Percentiles rank a stretch among this genome's conserved stretches.
phyloP scores from a whole-genome alignment of 2,797 vertebrate genomes.

The Hylomyscus alleni region DNA sequence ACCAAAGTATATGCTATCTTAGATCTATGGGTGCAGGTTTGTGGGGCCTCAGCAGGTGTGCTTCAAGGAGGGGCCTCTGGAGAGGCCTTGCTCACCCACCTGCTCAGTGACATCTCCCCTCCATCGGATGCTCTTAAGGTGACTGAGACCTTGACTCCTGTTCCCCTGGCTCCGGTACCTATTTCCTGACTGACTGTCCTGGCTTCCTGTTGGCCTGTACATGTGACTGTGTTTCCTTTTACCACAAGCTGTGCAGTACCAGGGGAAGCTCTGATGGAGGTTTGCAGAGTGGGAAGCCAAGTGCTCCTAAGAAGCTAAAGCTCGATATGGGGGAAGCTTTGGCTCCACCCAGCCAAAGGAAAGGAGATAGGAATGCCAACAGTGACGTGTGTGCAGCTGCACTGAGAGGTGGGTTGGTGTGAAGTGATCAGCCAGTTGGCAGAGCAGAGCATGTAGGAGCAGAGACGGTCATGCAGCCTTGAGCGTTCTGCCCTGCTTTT shows the following conservation, averaged over 20 bases:
- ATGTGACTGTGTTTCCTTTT: background rate
- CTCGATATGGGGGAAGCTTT: slow-evolving; percentile 88
- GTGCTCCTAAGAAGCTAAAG: slow-evolving; percentile 89
- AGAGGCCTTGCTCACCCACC: slow-evolving; percentile 92
- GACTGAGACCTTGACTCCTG: slow-evolving; percentile 34
- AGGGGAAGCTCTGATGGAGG: slow-evolving; percentile 85
- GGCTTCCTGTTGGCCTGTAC: background rate
- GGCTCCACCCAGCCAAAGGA: slow-evolving; percentile 85
- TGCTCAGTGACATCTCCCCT: slow-evolving; percentile 93
- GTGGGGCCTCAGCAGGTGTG: slow-evolving; percentile 90
- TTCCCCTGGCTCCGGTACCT: background rate
- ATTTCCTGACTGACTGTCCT: background rate
- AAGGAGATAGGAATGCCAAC: slow-evolving; percentile 92
- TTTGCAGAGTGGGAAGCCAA: slow-evolving; percentile 85
- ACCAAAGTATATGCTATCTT: slow-evolving; percentile 91
- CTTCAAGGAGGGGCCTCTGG: slow-evolving; percentile 92
- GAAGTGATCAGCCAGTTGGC: background rate
- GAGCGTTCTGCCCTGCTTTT: background rate
- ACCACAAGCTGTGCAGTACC: slow-evolving; percentile 88
- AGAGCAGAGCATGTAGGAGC: background rate
- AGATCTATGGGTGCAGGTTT: slow-evolving; percentile 93
- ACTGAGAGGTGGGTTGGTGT: slow-evolving; percentile 90
- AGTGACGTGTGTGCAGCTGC: slow-evolving; percentile 89
- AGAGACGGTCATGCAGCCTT: rapidly evolving
- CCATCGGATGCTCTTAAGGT: slow-evolving; percentile 93